Evolutionary conservation across 2,888 invertebrate genomes (phyloP).

Genomic region (Brenthis hecate): DNA sequence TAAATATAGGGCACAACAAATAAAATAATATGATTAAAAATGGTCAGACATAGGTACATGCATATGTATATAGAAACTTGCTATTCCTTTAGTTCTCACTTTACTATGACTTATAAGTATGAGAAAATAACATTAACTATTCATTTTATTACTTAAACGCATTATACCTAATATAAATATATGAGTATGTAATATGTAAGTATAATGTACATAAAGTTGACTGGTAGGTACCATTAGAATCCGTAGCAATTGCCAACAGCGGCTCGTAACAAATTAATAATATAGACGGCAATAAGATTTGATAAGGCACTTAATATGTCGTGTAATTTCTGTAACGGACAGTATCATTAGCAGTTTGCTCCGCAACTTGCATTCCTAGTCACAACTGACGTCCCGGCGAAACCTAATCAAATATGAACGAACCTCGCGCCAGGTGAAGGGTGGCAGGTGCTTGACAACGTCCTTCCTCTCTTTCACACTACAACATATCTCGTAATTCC

Average conservation of each 20-base stretch:
- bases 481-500: slow-evolving; percentile 43
- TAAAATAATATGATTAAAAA: too few species aligned
- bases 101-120: too few species aligned
- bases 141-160: background rate
- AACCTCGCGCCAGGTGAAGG: slow-evolving; percentile 68
- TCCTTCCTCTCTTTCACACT: slow-evolving; percentile 59
- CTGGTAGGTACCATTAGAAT: slow-evolving; percentile 10
- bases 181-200: too few species aligned
- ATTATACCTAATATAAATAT: background rate
- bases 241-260: slow-evolving; percentile 11
- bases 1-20: background rate
- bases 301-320: slow-evolving; percentile 29
- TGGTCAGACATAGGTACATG: too few species aligned
- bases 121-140: background rate
- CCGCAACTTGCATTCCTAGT: slow-evolving; percentile 52
- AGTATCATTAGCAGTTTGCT: slow-evolving; percentile 40
- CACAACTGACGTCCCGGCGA: slow-evolving; percentile 65
- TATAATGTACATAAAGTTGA: too few species aligned
- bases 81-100: too few species aligned
- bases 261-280: slow-evolving; percentile 14
- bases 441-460: slow-evolving; percentile 74
- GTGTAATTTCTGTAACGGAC: slow-evolving; percentile 26
- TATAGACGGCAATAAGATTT: slow-evolving; percentile 19
- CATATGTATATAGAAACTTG: too few species aligned
- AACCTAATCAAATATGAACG: slow-evolving; percentile 77